Evolutionary conservation across 2,113 vertebrate species (phyloP).

Genomic region (Ginglymostoma cirratum): DNA sequence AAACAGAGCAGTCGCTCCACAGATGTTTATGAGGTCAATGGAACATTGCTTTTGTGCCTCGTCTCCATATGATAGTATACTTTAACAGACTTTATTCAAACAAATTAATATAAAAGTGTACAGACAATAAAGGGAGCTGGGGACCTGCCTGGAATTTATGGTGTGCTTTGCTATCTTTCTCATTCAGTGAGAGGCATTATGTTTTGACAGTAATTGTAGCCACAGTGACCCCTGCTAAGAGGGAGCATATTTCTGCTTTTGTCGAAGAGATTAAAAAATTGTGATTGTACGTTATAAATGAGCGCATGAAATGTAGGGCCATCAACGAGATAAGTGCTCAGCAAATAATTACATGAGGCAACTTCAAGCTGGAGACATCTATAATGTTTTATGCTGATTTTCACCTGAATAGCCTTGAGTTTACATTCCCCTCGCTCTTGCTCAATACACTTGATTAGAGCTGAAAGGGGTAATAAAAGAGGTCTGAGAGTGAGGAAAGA

Average conservation of each 20-base stretch:
- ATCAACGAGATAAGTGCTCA: slow-evolving; percentile 8
- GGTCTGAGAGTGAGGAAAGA: background rate
- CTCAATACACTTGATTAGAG: slow-evolving; percentile 21
- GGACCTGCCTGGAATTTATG: slow-evolving; percentile 19
- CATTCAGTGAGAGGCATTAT: slow-evolving; percentile 13
- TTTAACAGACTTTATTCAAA: slow-evolving; percentile 31
- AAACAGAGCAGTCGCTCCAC: background rate
- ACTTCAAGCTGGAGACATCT: background rate
- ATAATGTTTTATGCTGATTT: slow-evolving; percentile 25
- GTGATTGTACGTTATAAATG: slow-evolving; percentile 26
- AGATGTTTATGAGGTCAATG: background rate
- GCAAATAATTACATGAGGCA: slow-evolving; percentile 34
- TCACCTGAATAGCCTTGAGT: slow-evolving; percentile 25
- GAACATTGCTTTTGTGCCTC: background rate
- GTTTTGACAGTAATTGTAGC: slow-evolving; percentile 34
- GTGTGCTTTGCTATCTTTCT: background rate
- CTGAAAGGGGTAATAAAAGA: slow-evolving; percentile 31
- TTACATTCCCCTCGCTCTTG: slow-evolving; percentile 30
- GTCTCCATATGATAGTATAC: background rate
- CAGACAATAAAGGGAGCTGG: slow-evolving; percentile 18
- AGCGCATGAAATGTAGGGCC: slow-evolving; percentile 10
- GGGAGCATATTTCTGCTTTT: slow-evolving; percentile 25
- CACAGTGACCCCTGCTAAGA: background rate
- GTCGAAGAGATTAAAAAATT: slow-evolving; percentile 31
- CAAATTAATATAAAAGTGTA: slow-evolving; percentile 27